Conservation (phyloP, 2,888 invertebrate genomes). For the Salpingus planirostris region DNA sequence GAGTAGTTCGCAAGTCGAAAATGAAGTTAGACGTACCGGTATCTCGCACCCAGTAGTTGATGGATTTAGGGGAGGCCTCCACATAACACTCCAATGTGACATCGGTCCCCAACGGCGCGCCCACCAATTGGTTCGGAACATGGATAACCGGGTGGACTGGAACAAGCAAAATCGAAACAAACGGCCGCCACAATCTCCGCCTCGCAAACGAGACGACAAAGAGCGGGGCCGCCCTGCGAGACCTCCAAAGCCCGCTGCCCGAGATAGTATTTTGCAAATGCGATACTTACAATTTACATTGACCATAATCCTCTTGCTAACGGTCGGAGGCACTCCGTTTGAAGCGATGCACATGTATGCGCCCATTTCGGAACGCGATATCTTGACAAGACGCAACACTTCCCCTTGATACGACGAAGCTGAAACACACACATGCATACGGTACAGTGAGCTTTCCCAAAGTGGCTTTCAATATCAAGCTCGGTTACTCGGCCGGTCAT, state of each 20-base stretch:
- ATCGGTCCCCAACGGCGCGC: conserved; percentile 78
- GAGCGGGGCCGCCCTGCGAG: not conserved
- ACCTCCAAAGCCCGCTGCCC: not conserved
- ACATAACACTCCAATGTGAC: conserved; percentile 83
- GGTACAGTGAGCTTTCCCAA: conserved; percentile 12
- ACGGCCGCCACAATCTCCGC: not conserved
- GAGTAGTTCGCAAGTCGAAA: conserved; percentile 21
- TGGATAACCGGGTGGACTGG: conserved; percentile 86
- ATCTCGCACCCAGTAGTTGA: conserved; percentile 85
- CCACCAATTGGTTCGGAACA: conserved; percentile 87
- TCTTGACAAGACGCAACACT: conserved; percentile 65
- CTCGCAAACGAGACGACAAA: not conserved
- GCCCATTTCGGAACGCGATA: conserved; percentile 83
- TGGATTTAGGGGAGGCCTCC: conserved; percentile 82
- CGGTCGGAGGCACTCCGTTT: conserved; percentile 79
- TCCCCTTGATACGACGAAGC: conserved; percentile 66
- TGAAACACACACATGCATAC: conserved; percentile 43
- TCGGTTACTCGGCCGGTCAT: conserved; percentile 12
- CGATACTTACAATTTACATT: conserved; percentile 81
- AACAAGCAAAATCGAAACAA: conserved; percentile 30
- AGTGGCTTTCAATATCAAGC: conserved; percentile 17
- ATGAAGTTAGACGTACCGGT: conserved; percentile 49
- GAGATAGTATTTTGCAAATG: conserved; percentile 5
- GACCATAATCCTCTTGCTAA: conserved; percentile 80
- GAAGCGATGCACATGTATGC: conserved; percentile 84